Conservation (phyloP, 2,113 vertebrate genomes). For the Campylomormyrus numenius region DNA sequence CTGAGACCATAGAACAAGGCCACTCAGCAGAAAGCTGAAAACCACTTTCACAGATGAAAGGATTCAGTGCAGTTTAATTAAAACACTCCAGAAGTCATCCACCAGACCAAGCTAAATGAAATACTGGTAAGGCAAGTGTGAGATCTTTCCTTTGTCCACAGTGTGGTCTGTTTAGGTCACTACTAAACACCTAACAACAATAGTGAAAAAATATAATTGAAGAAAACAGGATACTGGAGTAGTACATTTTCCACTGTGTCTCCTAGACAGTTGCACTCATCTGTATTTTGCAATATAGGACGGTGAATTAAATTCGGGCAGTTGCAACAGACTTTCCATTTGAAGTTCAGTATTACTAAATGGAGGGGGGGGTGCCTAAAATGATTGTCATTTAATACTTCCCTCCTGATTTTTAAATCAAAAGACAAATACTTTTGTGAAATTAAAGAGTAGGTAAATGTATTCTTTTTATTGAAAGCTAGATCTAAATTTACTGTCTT, state of each 20-base stretch:
- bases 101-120: constrained; percentile 6
- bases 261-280: neutral
- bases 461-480: neutral
- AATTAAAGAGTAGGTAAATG: neutral
- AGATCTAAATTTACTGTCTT: neutral
- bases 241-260: neutral
- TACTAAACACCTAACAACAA: neutral
- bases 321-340: neutral
- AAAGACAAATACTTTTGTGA: neutral
- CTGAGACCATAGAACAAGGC: constrained; percentile 1
- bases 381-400: neutral
- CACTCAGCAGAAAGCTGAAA: constrained; percentile 21
- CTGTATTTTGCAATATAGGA: neutral
- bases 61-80: constrained; percentile 18
- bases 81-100: constrained; percentile 2
- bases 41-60: constrained; percentile 27
- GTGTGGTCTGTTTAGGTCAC: neutral
- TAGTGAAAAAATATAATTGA: neutral
- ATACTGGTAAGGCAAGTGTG: neutral
- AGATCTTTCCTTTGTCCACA: neutral
- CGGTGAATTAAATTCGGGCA: neutral
- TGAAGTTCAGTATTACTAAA: neutral
- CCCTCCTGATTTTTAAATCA: neutral
- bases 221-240: neutral
- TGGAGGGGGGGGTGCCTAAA: neutral